A percentile compares a stretch with the other conserved stretches of the same genome.
Conservation (phyloP, 2,888 invertebrate genomes). For the Caenorhabditis macrosperma region DNA sequence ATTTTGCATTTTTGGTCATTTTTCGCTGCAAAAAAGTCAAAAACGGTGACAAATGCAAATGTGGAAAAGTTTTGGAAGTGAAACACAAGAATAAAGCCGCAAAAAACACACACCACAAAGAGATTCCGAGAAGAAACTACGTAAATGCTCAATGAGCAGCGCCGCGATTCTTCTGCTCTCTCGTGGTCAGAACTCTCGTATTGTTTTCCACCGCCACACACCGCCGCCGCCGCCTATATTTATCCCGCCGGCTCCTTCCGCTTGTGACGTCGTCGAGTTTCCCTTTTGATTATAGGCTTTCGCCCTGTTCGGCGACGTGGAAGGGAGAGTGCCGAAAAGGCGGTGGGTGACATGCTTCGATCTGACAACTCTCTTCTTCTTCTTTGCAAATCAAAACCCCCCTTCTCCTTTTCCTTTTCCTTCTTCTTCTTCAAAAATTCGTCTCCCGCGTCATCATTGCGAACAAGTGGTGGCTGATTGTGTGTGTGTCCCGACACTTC, state of each 20-base stretch:
- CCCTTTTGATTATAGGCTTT: conserved; percentile 34
- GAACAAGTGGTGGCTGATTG: conserved; percentile 58
- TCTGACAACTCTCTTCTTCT: neutral
- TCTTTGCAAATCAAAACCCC: neutral
- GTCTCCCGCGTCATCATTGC: conserved; percentile 2
- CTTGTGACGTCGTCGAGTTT: conserved; percentile 21
- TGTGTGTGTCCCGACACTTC: conserved; percentile 37
- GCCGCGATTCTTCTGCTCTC: neutral
- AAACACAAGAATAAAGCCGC: too few relatives aligned
- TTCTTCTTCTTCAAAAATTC: neutral
- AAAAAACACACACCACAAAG: too few relatives aligned
- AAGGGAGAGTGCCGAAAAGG: neutral
- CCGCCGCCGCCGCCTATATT: conserved; percentile 16
- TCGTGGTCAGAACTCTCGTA: neutral
- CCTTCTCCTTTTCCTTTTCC: neutral
- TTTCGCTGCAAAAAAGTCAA: too few relatives aligned
- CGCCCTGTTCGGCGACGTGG: conserved; percentile 14
- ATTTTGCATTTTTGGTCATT: too few relatives aligned
- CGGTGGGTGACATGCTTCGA: neutral
- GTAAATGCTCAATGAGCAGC: neutral
- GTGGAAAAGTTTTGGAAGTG: too few relatives aligned
- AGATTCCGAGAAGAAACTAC: too few relatives aligned
- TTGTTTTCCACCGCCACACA: conserved; percentile 32
- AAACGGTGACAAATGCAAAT: too few relatives aligned
- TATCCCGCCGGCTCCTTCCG: conserved; percentile 20